Percentiles rank a stretch among this genome's conserved stretches.
phyloP scores from a whole-genome alignment of 1,140 invertebrate species.

The Zaprionus africanus region DNA sequence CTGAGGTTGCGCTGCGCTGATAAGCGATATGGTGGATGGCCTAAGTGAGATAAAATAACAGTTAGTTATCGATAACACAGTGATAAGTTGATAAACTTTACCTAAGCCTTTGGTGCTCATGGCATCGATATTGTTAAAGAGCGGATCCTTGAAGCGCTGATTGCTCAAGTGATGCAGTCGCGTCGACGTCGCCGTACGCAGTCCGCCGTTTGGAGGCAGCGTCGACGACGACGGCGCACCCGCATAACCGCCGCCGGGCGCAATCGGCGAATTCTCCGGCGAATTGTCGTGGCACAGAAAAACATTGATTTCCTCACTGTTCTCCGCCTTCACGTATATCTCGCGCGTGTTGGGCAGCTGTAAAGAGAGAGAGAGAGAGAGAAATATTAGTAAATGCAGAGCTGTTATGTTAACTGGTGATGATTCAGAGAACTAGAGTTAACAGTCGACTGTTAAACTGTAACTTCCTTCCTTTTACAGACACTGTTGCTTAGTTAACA shows the following conservation, averaged over 20 bases:
- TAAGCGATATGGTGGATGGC: slow-evolving; percentile 59
- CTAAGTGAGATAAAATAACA: slow-evolving; percentile 12
- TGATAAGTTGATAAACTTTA: slow-evolving; percentile 17
- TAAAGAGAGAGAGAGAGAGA: slow-evolving; percentile 48
- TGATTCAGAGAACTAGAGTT: background rate
- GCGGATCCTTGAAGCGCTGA: slow-evolving; percentile 73
- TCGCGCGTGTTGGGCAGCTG: slow-evolving; percentile 87
- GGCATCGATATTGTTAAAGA: slow-evolving; percentile 80
- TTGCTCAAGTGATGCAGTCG: slow-evolving; percentile 67
- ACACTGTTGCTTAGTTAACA: too few relatives aligned
- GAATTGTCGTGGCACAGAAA: slow-evolving; percentile 93
- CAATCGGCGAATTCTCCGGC: slow-evolving; percentile 84
- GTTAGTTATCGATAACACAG: background rate
- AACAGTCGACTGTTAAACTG: too few relatives aligned
- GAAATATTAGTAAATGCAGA: slow-evolving; percentile 32
- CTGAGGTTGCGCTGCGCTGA: slow-evolving; percentile 82
- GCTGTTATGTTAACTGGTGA: background rate
- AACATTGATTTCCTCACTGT: slow-evolving; percentile 95
- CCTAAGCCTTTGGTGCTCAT: slow-evolving; percentile 71
- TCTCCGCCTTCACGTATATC: slow-evolving; percentile 94
- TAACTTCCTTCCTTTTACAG: too few relatives aligned
- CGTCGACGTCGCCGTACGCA: slow-evolving; percentile 74
- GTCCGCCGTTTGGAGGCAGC: slow-evolving; percentile 49
- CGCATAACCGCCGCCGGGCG: slow-evolving; percentile 43
- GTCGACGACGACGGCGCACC: slow-evolving; percentile 21